Percentiles rank a stretch among this genome's conserved stretches.
phyloP scores from a whole-genome alignment of 2,113 vertebrate species.

The Pollimyrus isidori region DNA sequence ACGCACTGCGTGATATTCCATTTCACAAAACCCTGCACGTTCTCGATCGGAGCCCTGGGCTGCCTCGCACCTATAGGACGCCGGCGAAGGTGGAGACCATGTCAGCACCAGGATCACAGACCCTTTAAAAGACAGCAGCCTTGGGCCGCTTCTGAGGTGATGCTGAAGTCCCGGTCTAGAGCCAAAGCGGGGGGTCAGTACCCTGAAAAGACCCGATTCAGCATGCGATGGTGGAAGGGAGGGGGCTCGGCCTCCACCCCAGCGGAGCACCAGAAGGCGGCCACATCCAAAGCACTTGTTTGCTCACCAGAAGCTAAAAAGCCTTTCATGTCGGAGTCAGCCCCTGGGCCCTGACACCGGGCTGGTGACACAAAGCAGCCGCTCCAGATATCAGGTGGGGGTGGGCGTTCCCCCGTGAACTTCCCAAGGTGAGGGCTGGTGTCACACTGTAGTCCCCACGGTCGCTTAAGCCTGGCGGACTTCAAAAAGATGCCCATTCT shows the following conservation, averaged over 20 bases:
- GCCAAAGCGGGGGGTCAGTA: neutral
- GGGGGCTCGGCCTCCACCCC: slow-evolving; percentile 46
- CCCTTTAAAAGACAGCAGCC: neutral
- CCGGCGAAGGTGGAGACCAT: neutral
- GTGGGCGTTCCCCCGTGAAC: neutral
- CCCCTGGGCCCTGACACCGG: slow-evolving; percentile 26
- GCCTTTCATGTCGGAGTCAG: slow-evolving; percentile 48
- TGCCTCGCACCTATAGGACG: neutral
- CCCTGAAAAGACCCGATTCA: neutral
- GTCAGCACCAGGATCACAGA: neutral
- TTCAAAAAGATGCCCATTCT: slow-evolving; percentile 5
- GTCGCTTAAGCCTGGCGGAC: neutral
- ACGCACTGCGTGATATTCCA: neutral
- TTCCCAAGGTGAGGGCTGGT: neutral
- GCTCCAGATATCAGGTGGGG: neutral
- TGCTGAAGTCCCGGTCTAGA: neutral
- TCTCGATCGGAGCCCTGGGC: neutral
- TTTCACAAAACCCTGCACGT: neutral
- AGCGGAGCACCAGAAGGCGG: slow-evolving; percentile 44
- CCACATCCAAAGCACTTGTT: slow-evolving; percentile 51
- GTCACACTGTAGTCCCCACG: neutral
- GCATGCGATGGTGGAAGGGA: neutral
- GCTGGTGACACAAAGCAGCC: slow-evolving; percentile 31
- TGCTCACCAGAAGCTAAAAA: slow-evolving; percentile 53
- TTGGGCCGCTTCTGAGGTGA: neutral